phyloP scores from a whole-genome alignment of 2,797 vertebrate species.

The Thamnophis elegans region DNA sequence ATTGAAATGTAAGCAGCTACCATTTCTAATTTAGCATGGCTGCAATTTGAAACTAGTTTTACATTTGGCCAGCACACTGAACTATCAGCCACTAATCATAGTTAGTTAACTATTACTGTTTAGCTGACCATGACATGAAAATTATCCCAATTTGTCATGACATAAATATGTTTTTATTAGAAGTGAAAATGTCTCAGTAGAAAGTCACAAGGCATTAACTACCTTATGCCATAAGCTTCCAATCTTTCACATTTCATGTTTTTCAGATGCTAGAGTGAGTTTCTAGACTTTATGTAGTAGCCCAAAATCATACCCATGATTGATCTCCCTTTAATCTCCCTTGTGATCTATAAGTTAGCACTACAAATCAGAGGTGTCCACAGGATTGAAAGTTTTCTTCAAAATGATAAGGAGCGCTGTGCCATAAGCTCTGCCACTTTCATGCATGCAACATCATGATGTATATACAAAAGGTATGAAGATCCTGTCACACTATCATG shows the following conservation, averaged over 20 bases:
- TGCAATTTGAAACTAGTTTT: not conserved
- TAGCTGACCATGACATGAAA: not conserved
- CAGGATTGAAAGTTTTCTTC: not conserved
- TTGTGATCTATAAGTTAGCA: not conserved
- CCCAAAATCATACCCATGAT: too few relatives aligned
- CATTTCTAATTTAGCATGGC: not conserved
- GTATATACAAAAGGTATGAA: not conserved
- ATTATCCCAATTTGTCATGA: not conserved
- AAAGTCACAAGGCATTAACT: not conserved
- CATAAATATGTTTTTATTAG: not conserved
- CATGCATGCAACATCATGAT: not conserved
- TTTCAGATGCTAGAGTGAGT: not conserved
- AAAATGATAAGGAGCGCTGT: not conserved
- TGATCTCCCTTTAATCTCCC: not conserved
- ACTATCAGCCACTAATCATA: not conserved
- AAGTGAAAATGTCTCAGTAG: not conserved
- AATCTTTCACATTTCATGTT: not conserved
- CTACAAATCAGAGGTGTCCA: not conserved
- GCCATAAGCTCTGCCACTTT: not conserved
- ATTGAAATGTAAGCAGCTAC: not conserved
- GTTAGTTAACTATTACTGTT: not conserved
- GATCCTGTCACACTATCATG: not conserved
- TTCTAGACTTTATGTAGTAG: not conserved
- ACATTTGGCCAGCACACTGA: not conserved
- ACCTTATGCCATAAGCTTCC: not conserved